Base-by-base conservation (phyloP, 2,113 vertebrate species). In the Ceuthmochares aereus region DNA sequence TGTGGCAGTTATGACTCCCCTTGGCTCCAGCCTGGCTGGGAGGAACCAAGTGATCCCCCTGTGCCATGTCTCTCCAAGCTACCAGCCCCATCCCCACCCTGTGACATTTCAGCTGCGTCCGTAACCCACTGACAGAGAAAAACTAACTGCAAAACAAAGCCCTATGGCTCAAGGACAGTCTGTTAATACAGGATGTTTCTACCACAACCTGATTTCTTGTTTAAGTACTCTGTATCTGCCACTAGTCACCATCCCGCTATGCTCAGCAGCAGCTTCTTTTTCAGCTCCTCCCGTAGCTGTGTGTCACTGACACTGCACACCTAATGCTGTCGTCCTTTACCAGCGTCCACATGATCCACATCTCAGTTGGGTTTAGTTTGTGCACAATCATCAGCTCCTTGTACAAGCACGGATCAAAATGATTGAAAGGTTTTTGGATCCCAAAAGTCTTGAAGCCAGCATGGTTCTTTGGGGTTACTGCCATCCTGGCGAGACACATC, bases 331-430 rank as follows among this genome's bases (percentile, higher is more conserved):
- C 81, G 4, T 98, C 98, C 23, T 90, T 98, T 49, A 98, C 97
- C 92, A 98, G 87, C 1, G 98, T 97, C 98, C 98, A 98, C 98
- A 98, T 98, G 83, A 98, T 96, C 98, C 98, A 98, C 97, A 98
- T 97, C 93, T 98, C 96, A 0, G 95, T 96, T 1, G 98, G 97
- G 73, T 85, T 98, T 26, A 98, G 96, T 43, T 89, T 97, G 95
- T 98, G 98, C 79, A 98, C 97, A 23, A 98, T 72, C 85, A 98
- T 98, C 67, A 98, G 98, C 64, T 93, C 97, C 47, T 95, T 97
- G 93, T 98, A 98, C 11, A 98, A 88, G 73, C 98, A 99, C 0
- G 98, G 98, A 83, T 98, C 97, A 37, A 98, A 97, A 40, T 97
- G 91, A 60, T 98, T 91, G 51, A 98, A 96, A 54, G 97, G 97